Base-by-base conservation (phyloP, 1,140 invertebrate species). In the Drosophila subpulchrella region DNA sequence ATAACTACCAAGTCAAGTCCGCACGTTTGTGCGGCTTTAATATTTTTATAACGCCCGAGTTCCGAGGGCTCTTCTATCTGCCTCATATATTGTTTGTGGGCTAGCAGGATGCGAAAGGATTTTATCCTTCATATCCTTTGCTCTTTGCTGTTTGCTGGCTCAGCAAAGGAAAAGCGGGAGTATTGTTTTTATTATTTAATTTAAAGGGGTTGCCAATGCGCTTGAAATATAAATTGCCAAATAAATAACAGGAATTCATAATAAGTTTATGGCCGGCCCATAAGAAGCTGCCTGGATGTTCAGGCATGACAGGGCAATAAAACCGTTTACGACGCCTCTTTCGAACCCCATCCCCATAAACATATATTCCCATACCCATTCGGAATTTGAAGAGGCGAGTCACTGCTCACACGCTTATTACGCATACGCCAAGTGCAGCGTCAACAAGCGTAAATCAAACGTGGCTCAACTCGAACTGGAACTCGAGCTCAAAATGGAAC, bases 391-490 rank as follows among this genome's bases (percentile, higher is more conserved):
- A 50, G 58, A 59, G 65, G 56, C 44, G 71, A 48, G 61, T 70
- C 67, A 44, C 38, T 36, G 75, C 75, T 63, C 56, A 68, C 74
- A 76, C 74, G 75, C 74, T 77, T 86, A 82, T 88, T 71, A 86
- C 78, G 75, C 63, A 78, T 82, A 70, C 74, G 70, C 68, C 83
- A 86, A 88, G 80, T 85, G 82, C 65, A 78, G 34, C 63, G 75
- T 78, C 75, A 76, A 65, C 63, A 65, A 66, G 68, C 68, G 83
- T 78, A 81, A 81, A 76, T 86, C 82, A 86, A 83, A 88, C 57
- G 56, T 73, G 79, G 66, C 81, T 79, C 71, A 55, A 13, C 60
- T 55, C 60, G 38, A 61, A 42, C 34, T 62, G 24, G 6, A 27
- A 36, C 17, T 55, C 41, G 65, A 72, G 75, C 70, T 81, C 79